phyloP scores from a whole-genome alignment of 2,888 invertebrate species.

The Chouioia cunea region DNA sequence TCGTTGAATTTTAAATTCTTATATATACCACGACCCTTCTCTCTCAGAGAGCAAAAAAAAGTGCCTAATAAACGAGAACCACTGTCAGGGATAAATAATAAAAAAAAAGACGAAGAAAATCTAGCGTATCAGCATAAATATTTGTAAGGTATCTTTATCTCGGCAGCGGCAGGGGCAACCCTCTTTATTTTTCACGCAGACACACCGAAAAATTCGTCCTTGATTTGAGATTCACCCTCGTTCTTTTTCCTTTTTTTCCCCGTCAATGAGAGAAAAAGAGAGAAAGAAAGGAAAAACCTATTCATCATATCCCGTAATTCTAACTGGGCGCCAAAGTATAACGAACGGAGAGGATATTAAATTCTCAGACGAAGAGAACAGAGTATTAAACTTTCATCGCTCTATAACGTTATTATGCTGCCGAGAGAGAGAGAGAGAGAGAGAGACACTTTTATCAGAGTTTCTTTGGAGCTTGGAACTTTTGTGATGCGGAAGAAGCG shows the following conservation, averaged over 20 bases:
- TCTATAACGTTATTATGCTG: slow-evolving; percentile 54
- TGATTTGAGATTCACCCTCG: slow-evolving; percentile 46
- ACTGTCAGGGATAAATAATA: neutral
- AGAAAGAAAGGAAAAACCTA: slow-evolving; percentile 40
- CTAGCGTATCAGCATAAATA: too few relatives aligned
- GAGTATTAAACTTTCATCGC: slow-evolving; percentile 57
- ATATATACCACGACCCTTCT: neutral
- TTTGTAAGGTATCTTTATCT: neutral
- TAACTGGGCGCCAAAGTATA: slow-evolving; percentile 43
- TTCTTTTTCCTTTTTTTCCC: slow-evolving; percentile 24
- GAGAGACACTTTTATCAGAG: slow-evolving; percentile 49
- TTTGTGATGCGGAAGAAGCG: slow-evolving; percentile 28
- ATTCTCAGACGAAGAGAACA: slow-evolving; percentile 52
- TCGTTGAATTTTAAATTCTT: neutral
- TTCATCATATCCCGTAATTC: slow-evolving; percentile 53
- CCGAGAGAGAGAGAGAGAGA: slow-evolving; percentile 22
- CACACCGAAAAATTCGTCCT: slow-evolving; percentile 1
- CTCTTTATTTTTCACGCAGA: slow-evolving; percentile 39
- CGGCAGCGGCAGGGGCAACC: slow-evolving; percentile 14
- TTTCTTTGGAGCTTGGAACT: slow-evolving; percentile 32
- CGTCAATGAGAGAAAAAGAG: neutral
- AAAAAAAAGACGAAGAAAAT: slow-evolving; percentile 2
- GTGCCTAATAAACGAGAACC: neutral
- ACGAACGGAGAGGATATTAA: slow-evolving; percentile 53
- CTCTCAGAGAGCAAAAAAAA: neutral